Conservation (phyloP, 1,140 invertebrate species). For the Ericerus pela region DNA sequence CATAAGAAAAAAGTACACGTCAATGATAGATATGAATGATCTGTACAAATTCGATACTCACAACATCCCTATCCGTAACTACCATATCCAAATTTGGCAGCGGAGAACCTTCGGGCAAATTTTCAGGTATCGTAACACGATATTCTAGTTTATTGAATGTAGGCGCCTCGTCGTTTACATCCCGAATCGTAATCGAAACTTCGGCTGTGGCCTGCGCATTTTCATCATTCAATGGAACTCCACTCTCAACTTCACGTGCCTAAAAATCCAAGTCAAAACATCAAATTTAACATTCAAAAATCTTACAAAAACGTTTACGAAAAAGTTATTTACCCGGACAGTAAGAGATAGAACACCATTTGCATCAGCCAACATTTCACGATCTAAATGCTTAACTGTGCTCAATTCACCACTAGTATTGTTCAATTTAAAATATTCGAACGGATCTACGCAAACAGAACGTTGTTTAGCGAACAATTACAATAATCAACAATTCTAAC, state of each 20-base stretch:
- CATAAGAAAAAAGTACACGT: not conserved
- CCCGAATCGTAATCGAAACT: constrained; percentile 68
- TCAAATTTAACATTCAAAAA: not conserved
- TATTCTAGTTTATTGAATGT: constrained; percentile 66
- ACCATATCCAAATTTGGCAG: constrained; percentile 70
- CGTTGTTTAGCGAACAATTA: too few species aligned
- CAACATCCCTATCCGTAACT: constrained; percentile 70
- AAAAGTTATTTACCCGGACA: constrained; percentile 40
- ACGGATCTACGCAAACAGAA: constrained; percentile 50
- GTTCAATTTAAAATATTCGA: constrained; percentile 72
- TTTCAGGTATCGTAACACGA: constrained; percentile 62
- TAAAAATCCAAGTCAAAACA: constrained; percentile 27
- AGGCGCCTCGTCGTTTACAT: constrained; percentile 89
- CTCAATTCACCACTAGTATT: constrained; percentile 57
- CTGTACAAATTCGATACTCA: constrained; percentile 39
- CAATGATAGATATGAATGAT: not conserved
- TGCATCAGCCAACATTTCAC: constrained; percentile 60
- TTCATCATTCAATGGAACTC: constrained; percentile 46
- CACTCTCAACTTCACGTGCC: constrained; percentile 62
- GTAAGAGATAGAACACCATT: constrained; percentile 59
- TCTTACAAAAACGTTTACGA: not conserved
- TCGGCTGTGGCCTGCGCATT: constrained; percentile 47
- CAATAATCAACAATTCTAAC: too few species aligned
- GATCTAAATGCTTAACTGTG: constrained; percentile 67
- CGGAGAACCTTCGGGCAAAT: constrained; percentile 62